phyloP scores from a whole-genome alignment of 1,140 invertebrate genomes.

The Micrasema minimum region DNA sequence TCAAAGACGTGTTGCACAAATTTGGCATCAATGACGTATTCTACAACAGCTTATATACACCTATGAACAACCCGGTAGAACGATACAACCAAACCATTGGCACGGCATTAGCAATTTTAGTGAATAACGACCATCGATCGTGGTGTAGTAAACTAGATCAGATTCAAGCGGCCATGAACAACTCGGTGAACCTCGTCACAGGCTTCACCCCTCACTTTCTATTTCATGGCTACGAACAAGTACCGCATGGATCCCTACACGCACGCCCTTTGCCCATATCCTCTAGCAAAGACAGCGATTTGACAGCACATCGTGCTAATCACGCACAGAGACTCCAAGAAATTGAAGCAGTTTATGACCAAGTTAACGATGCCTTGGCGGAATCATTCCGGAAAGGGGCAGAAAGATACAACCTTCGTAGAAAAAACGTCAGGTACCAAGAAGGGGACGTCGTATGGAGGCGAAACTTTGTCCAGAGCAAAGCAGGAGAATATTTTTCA shows the following conservation, averaged over 20 bases:
- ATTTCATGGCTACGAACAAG: not conserved
- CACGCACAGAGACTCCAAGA: not conserved
- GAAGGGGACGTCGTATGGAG: not conserved
- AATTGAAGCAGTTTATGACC: not conserved
- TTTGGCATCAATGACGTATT: not conserved
- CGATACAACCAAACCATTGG: conserved; percentile 2
- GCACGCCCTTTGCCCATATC: not conserved
- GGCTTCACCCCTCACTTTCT: not conserved
- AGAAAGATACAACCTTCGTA: not conserved
- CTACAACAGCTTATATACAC: not conserved
- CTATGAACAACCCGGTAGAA: not conserved
- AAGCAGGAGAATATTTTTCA: not conserved
- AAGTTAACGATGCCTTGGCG: not conserved
- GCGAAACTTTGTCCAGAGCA: not conserved
- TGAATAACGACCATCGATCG: not conserved
- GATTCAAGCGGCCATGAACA: not conserved
- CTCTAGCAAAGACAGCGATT: not conserved
- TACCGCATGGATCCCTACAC: not conserved
- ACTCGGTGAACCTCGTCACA: not conserved
- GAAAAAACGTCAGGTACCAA: not conserved
- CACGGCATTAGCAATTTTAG: not conserved
- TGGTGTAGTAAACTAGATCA: not conserved
- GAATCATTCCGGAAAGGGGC: not conserved
- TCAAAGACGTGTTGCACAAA: not conserved
- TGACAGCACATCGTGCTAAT: not conserved